These are phyloP conservation scores for Pasiphila rectangulata DNA, from an alignment of 2,888 invertebrate genomes.

Conservation along the genomic window DNA sequence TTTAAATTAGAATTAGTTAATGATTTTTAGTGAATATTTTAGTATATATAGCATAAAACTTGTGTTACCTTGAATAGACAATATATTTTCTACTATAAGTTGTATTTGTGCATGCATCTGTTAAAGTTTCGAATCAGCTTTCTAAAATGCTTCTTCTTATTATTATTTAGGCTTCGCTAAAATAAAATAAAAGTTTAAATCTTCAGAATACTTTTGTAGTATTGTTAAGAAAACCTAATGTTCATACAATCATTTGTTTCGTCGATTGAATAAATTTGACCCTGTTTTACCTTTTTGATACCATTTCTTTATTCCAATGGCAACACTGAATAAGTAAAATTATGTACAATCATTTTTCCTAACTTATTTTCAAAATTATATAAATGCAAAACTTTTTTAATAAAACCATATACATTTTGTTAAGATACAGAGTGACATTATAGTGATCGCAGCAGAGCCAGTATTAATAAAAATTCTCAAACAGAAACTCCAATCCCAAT, in stretches of 20 bases:
- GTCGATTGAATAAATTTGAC: constrained; percentile 64
- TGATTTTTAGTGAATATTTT: neutral
- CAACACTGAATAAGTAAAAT: constrained; percentile 45
- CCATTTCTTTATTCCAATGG: constrained; percentile 35
- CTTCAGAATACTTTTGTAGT: constrained; percentile 16
- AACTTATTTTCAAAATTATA: too few species aligned
- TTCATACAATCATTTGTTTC: constrained; percentile 50
- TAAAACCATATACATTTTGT: too few species aligned
- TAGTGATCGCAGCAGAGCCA: too few species aligned
- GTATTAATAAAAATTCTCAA: too few species aligned
- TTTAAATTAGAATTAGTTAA: constrained; percentile 3
- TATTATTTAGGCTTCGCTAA: constrained; percentile 76
- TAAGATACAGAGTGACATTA: too few species aligned
- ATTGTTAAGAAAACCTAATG: constrained; percentile 36
- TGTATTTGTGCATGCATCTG: constrained; percentile 40
- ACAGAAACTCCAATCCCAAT: too few species aligned
- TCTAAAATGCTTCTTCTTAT: constrained; percentile 68
- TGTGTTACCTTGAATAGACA: constrained; percentile 40
- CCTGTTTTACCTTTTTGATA: constrained; percentile 46
- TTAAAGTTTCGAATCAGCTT: constrained; percentile 25
- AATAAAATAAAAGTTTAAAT: constrained; percentile 25
- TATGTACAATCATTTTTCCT: neutral
- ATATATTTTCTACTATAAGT: constrained; percentile 20
- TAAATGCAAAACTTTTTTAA: too few species aligned
- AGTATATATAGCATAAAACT: neutral